A percentile compares a stretch with the other conserved stretches of the same genome.
phyloP scores from a whole-genome alignment of 1,140 invertebrate species.

The Drosophila yakuba region DNA sequence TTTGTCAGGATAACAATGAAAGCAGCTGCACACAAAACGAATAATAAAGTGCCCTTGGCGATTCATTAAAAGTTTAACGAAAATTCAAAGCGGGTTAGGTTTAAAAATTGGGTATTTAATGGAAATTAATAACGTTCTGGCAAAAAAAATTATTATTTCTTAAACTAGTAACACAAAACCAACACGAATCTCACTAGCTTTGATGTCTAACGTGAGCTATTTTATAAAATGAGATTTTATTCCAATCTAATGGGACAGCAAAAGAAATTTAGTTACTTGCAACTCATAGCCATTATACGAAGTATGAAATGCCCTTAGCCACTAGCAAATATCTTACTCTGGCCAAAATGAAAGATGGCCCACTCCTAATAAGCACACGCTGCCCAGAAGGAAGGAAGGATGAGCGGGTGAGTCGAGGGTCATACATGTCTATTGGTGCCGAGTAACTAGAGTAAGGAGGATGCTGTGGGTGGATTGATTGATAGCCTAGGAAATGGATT shows the following conservation, averaged over 20 bases:
- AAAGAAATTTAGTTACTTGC: too few relatives aligned
- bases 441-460: conserved; percentile 25
- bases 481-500: conserved; percentile 68
- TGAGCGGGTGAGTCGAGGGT: conserved; percentile 22
- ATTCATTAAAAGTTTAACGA: neutral
- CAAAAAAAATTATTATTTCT: too few relatives aligned
- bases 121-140: too few relatives aligned
- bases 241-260: too few relatives aligned
- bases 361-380: conserved; percentile 69
- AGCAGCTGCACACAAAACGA: neutral
- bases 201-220: too few relatives aligned
- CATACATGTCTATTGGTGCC: conserved; percentile 67
- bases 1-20: conserved; percentile 61
- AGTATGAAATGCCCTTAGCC: neutral
- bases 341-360: conserved; percentile 66
- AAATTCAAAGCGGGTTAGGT: too few relatives aligned
- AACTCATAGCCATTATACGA: too few relatives aligned
- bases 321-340: neutral
- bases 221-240: too few relatives aligned
- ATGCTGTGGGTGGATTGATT: conserved; percentile 54
- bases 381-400: conserved; percentile 11
- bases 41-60: conserved; percentile 6
- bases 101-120: too few relatives aligned
- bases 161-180: neutral
- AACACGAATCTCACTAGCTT: neutral